A percentile compares a stretch with the other conserved stretches of the same genome.
phyloP scores from a whole-genome alignment of 2,113 vertebrate species.

The Helogale parvula region DNA sequence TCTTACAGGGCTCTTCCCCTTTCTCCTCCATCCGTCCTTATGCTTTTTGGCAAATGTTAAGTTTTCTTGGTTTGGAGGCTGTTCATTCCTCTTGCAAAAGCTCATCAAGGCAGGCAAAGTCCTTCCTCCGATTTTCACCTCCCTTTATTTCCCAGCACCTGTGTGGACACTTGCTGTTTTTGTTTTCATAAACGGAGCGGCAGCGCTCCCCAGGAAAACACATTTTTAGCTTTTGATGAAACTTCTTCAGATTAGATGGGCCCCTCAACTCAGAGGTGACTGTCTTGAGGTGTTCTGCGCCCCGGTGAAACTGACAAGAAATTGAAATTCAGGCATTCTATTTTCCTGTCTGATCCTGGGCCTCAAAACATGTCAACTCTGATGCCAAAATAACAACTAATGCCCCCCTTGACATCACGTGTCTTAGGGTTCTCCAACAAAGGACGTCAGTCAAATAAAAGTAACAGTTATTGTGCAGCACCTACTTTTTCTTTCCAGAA shows the following conservation, averaged over 20 bases:
- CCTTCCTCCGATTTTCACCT: constrained; percentile 51
- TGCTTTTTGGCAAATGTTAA: constrained; percentile 29
- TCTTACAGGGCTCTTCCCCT: not conserved
- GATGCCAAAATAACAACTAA: constrained; percentile 39
- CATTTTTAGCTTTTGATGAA: constrained; percentile 57
- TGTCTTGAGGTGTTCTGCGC: constrained; percentile 55
- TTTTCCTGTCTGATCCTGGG: constrained; percentile 28
- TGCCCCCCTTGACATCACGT: not conserved
- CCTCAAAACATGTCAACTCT: constrained; percentile 18
- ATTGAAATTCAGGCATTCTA: constrained; percentile 33
- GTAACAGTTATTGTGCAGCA: not conserved
- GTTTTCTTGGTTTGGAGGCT: not conserved
- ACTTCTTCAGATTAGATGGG: constrained; percentile 59
- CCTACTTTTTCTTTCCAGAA: constrained; percentile 28
- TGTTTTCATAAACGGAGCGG: constrained; percentile 64
- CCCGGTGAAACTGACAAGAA: constrained; percentile 44
- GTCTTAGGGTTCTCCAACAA: not conserved
- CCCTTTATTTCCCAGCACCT: constrained; percentile 44
- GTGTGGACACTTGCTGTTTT: constrained; percentile 53
- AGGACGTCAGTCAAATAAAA: constrained; percentile 24
- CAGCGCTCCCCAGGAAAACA: constrained; percentile 51
- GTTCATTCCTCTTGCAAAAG: constrained; percentile 14
- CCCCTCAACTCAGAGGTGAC: constrained; percentile 56
- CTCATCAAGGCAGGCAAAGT: not conserved
- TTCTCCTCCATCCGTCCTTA: not conserved